Conservation (phyloP, 2,797 vertebrate species). For the Sebastes trivittatus region DNA sequence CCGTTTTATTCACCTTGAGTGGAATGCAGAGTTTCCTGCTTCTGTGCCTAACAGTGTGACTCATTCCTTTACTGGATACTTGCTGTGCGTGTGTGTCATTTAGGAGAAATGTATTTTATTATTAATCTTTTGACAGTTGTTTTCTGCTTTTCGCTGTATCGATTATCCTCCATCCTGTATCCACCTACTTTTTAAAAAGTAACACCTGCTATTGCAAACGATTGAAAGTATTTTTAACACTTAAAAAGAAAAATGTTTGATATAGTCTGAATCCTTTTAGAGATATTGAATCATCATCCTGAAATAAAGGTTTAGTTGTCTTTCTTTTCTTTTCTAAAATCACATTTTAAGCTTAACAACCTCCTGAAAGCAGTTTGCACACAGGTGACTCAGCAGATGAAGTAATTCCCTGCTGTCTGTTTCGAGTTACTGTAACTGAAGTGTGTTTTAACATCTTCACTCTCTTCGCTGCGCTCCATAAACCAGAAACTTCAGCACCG, state of each 20-base stretch:
- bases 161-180: background rate
- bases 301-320: background rate
- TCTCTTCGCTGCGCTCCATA: background rate
- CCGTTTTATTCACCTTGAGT: slow-evolving; percentile 30
- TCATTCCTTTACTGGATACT: slow-evolving; percentile 27
- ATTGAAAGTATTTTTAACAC: background rate
- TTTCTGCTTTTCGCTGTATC: background rate
- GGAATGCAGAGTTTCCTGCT: slow-evolving; percentile 42
- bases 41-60: slow-evolving; percentile 17
- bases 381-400: background rate
- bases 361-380: background rate
- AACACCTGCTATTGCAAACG: too few relatives aligned
- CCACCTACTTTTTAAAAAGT: background rate
- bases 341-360: background rate
- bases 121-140: background rate
- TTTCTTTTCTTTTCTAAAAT: background rate
- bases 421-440: slow-evolving; percentile 1
- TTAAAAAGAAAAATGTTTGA: background rate
- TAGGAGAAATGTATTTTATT: background rate
- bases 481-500: slow-evolving; percentile 7
- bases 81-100: background rate
- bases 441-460: slow-evolving; percentile 16
- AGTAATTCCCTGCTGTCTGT: background rate
- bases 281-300: background rate
- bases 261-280: background rate